Evolutionary conservation across 2,888 invertebrate species (phyloP), one percentile per base, ranked within the genome.

Genomic region (Plutella xylostella): DNA sequence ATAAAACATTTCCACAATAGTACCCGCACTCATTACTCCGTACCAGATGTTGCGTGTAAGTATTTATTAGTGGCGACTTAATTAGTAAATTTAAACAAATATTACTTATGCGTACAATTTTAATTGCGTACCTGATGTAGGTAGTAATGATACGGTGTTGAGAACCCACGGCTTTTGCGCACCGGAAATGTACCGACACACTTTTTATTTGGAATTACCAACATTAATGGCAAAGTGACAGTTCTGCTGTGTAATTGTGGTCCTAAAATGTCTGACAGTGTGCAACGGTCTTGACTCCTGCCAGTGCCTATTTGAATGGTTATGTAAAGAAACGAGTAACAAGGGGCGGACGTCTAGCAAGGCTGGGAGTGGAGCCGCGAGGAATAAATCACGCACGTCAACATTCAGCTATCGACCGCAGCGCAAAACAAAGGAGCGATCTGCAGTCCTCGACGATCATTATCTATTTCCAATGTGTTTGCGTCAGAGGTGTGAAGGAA

Each of bases 81-180:
- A 82, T 80, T 77, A 78, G 73, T 71, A 69, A 78, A 76, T 78
- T 72, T 72, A 69, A 77, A 77, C 82, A 82, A 83, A 82, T 77
- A 80, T 74, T 68, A 73, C 68, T 71, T 74, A 70, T 61, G 72
- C 72, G 70, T 75, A 72, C 69, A 58, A 67, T 75, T 80, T 74
- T 80, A 79, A 79, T 79, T 76, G 69, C 63, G 53, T n/a, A n/a
- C n/a, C n/a, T n/a, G 52, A 18, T 38, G 52, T 52, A 55, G 53
- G 58, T 56, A 51, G 61, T 74, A 77, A 75, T 73, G 66, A 73
- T 64, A 72, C 12, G 30, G 22, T 19, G 41, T 9, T n/a, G n/a
- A n/a, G n/a, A n/a, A n/a, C n/a, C n/a, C n/a, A n/a, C n/a, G n/a
- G n/a, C n/a, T n/a, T 14, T 25, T n/a, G 25, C 14, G 14, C 25